Percentiles rank a stretch among this genome's conserved stretches.
These are phyloP conservation scores for Oegoconia quadripuncta DNA, from an alignment of 2,888 invertebrate species.

Conservation along the genomic window DNA sequence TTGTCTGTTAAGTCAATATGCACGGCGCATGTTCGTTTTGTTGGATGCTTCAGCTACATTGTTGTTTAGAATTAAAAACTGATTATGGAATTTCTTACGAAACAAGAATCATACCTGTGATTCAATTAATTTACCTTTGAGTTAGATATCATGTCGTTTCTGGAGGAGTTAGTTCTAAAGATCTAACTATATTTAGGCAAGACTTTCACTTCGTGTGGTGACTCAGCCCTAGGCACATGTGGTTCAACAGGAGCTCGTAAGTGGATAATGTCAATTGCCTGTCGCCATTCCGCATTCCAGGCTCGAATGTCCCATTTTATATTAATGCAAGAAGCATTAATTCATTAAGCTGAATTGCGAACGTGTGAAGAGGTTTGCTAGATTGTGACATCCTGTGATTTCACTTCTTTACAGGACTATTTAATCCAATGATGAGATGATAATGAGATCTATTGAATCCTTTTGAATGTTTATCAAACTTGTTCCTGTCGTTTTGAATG, in stretches of 20 bases:
- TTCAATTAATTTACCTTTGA: no score
- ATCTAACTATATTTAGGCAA: no score
- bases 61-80: no score
- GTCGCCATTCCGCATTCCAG: constrained; percentile 72
- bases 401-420: neutral
- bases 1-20: constrained; percentile 5
- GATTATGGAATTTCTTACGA: no score
- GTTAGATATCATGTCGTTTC: no score
- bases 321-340: constrained; percentile 62
- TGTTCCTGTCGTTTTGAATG: no score
- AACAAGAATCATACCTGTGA: no score
- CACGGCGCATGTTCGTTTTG: neutral
- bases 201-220: neutral
- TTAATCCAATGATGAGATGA: neutral
- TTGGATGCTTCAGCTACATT: neutral
- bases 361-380: constrained; percentile 25
- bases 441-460: neutral
- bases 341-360: constrained; percentile 42
- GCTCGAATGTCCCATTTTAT: constrained; percentile 50
- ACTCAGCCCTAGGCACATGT: neutral
- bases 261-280: constrained; percentile 72
- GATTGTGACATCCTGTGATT: constrained; percentile 12
- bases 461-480: no score
- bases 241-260: constrained; percentile 58
- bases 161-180: no score